Evolutionary conservation across 2,797 vertebrate genomes (phyloP), one percentile per base, ranked within the genome.

Genomic region (Premnoplex brunnescens): DNA sequence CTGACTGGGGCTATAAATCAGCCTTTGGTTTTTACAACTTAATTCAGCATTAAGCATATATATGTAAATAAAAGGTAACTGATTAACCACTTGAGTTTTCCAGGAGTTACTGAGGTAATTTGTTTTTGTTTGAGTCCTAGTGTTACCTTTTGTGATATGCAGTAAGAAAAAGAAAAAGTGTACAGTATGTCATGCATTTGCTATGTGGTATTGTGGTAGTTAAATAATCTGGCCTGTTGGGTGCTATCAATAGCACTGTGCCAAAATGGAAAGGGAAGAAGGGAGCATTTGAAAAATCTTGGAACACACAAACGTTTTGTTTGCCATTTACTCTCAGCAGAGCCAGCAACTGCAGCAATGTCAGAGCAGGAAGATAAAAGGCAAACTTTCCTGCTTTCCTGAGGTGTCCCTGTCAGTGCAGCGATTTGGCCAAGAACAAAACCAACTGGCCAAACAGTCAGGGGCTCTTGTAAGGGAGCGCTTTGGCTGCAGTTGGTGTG

Each of bases 21-120:
- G 98, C 98, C 98, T 96, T 98, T 98, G 98, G 98, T 98, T 99
- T 99, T 98, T 98, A 99, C 98, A 99, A 97, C 98, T 98, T 97
- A 98, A 98, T 97, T 97, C 97, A 97, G 97, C 97, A 97, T 97
- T 98, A 97, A 97, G 97, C 97, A 97, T 97, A 97, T 97, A 96
- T 97, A 97, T 98, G 97, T 97, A 97, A 97, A 98, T 98, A 97
- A 97, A 98, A 97, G 95, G 98, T 98, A 97, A 98, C 98, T 98
- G 97, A 98, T 98, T 98, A 98, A 98, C 98, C 95, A 97, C 90
- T 88, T 85, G 93, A 94, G 89, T 97, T 96, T 97, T 97, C 91
- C 92, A 98, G 96, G 96, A 98, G 96, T 97, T 97, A 96, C 96
- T 96, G 95, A 97, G 96, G 96, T 97, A 91, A 93, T 97, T 97